A percentile compares a stretch with the other conserved stretches of the same genome.
These are phyloP conservation scores for Xenopus borealis DNA, from an alignment of 2,113 vertebrate species.

Conservation along the genomic window DNA sequence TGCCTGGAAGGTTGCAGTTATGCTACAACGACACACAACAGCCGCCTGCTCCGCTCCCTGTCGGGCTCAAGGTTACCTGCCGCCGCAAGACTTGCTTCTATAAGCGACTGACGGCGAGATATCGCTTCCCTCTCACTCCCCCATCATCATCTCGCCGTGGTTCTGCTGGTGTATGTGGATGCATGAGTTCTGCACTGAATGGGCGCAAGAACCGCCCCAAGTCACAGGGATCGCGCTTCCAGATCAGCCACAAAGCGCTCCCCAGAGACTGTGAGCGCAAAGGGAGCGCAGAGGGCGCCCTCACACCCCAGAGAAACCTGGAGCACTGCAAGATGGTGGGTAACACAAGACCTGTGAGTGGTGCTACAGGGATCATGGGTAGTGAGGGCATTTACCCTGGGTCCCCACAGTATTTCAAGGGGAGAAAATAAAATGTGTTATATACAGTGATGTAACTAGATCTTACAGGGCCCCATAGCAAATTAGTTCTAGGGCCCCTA, in stretches of 20 bases:
- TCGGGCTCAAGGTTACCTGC: conserved; percentile 66
- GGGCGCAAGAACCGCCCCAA: conserved; percentile 96
- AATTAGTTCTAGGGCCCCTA: too few species aligned
- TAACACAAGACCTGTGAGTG: conserved; percentile 44
- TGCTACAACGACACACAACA: conserved; percentile 71
- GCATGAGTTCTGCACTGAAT: conserved; percentile 96
- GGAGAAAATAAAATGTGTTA: too few species aligned
- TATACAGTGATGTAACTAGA: too few species aligned
- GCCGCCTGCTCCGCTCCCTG: conserved; percentile 54
- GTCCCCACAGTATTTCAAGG: accelerated
- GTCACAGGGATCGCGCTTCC: conserved; percentile 84
- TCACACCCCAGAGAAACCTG: conserved; percentile 79
- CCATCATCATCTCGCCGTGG: conserved; percentile 50
- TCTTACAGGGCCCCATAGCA: too few species aligned
- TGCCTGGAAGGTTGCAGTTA: conserved; percentile 64
- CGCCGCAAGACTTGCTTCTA: conserved; percentile 51
- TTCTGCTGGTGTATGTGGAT: conserved; percentile 83
- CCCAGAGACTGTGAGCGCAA: conserved; percentile 77
- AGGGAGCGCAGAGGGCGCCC: conserved; percentile 82
- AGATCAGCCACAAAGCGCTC: conserved; percentile 80
- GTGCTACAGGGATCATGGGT: too few species aligned
- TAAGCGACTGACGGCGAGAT: background rate
- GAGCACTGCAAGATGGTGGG: conserved; percentile 97
- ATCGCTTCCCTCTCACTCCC: conserved; percentile 13
- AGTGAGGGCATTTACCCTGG: background rate